A percentile compares a stretch with the other conserved stretches of the same genome.
phyloP scores from a whole-genome alignment of 1,140 invertebrate genomes.

The Drosophila sp. region DNA sequence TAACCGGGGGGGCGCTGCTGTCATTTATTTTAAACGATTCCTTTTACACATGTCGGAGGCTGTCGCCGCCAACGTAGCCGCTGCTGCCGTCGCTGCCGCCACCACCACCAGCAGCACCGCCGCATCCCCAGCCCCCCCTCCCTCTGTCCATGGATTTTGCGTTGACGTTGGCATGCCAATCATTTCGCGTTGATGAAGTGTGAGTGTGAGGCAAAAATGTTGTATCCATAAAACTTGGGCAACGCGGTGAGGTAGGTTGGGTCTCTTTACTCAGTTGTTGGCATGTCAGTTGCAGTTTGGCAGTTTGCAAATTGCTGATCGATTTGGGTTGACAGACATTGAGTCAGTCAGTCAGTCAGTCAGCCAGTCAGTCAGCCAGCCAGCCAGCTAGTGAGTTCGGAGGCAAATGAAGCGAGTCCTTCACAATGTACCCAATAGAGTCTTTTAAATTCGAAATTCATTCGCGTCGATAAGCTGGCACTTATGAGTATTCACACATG shows the following conservation, averaged over 20 bases:
- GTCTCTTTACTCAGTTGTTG: slow-evolving; percentile 20
- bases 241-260: not conserved
- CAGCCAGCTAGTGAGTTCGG: not conserved
- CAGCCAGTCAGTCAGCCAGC: not conserved
- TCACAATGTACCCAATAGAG: not conserved
- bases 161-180: slow-evolving; percentile 75
- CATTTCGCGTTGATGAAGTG: slow-evolving; percentile 81
- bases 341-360: not conserved
- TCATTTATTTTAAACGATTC: slow-evolving; percentile 82
- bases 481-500: slow-evolving; percentile 10
- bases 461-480: not conserved
- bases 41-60: slow-evolving; percentile 76
- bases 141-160: slow-evolving; percentile 26
- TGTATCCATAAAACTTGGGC: slow-evolving; percentile 63
- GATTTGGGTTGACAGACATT: slow-evolving; percentile 13
- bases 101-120: not conserved
- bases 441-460: not conserved
- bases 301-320: slow-evolving; percentile 28
- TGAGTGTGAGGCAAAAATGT: slow-evolving; percentile 79
- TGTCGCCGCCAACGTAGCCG: slow-evolving; percentile 70
- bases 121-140: not conserved
- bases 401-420: slow-evolving; percentile 3
- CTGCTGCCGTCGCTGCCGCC: not conserved
- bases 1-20: slow-evolving; percentile 50
- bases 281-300: slow-evolving; percentile 25